A percentile compares a stretch with the other conserved stretches of the same genome.
phyloP scores from a whole-genome alignment of 1,140 invertebrate genomes.

The Ctenoplectra terminalis region DNA sequence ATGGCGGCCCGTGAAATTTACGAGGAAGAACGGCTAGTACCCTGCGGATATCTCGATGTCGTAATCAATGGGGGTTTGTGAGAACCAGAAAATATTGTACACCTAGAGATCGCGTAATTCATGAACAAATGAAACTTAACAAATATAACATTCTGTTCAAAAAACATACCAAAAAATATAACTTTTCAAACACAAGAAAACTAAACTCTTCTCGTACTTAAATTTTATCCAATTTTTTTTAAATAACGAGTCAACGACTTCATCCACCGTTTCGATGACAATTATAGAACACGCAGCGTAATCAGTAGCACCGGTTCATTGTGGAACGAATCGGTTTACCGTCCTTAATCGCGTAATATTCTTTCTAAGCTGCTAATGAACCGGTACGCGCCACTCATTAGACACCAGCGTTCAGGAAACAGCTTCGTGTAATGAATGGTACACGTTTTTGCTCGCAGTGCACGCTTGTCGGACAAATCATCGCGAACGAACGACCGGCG shows the following conservation, averaged over 20 bases:
- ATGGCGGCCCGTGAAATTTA: too few relatives aligned
- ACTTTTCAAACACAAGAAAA: too few relatives aligned
- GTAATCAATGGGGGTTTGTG: not conserved
- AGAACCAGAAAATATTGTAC: too few relatives aligned
- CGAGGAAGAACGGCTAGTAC: too few relatives aligned
- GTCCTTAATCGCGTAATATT: conserved; percentile 40
- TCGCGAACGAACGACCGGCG: conserved; percentile 6
- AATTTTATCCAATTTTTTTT: too few relatives aligned
- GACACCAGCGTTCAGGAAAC: conserved; percentile 44
- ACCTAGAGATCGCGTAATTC: too few relatives aligned
- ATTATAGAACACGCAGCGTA: not conserved
- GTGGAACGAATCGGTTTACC: conserved; percentile 32
- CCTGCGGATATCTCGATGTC: not conserved
- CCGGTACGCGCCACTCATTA: conserved; percentile 55
- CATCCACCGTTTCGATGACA: conserved; percentile 31
- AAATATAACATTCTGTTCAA: too few relatives aligned
- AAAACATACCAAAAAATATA: too few relatives aligned
- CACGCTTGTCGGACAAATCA: conserved; percentile 38
- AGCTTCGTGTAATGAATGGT: conserved; percentile 49
- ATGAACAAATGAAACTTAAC: too few relatives aligned
- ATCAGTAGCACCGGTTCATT: not conserved
- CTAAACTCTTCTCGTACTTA: too few relatives aligned
- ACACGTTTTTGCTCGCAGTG: conserved; percentile 37
- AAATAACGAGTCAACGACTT: too few relatives aligned
- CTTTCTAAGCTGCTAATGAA: conserved; percentile 51